Evolutionary conservation across 2,888 invertebrate genomes (phyloP).

Genomic region (Quadroppia sp.): DNA sequence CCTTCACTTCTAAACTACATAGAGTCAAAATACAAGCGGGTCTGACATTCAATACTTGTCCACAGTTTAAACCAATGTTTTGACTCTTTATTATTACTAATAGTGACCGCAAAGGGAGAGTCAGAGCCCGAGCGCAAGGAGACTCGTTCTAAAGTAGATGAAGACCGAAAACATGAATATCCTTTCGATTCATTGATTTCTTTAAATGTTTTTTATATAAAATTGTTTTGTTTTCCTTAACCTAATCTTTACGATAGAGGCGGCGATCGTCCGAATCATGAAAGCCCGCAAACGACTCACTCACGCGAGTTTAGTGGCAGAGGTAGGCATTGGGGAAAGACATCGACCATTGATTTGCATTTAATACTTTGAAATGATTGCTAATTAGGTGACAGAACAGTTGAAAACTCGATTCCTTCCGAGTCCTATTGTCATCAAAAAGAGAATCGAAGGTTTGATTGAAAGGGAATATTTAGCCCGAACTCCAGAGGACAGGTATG

Average conservation of each 20-base stretch:
- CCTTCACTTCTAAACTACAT: slow-evolving; percentile 94
- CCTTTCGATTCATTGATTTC: background rate
- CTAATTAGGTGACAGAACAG: slow-evolving; percentile 74
- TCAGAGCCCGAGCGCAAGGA: slow-evolving; percentile 98
- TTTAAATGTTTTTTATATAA: background rate
- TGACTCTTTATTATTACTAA: background rate
- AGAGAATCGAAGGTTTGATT: slow-evolving; percentile 97
- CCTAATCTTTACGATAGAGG: slow-evolving; percentile 75
- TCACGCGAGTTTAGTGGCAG: slow-evolving; percentile 82
- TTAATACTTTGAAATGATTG: background rate
- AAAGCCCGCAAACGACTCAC: slow-evolving; percentile 91
- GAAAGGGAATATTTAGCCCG: slow-evolving; percentile 99
- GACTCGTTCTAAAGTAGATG: slow-evolving; percentile 95
- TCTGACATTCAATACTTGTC: background rate
- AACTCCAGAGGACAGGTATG: slow-evolving; percentile 78
- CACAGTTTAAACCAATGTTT: background rate
- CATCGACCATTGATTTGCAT: background rate
- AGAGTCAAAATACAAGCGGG: slow-evolving; percentile 62
- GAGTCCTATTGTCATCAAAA: slow-evolving; percentile 96
- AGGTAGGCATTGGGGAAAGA: too few species aligned
- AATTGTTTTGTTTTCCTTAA: background rate
- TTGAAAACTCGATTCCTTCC: slow-evolving; percentile 94
- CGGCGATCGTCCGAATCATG: slow-evolving; percentile 98
- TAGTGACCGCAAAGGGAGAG: slow-evolving; percentile 88
- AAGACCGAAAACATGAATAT: slow-evolving; percentile 81